Evolutionary conservation across 2,113 vertebrate genomes (phyloP).

Genomic region (Oophaga pumilio): DNA sequence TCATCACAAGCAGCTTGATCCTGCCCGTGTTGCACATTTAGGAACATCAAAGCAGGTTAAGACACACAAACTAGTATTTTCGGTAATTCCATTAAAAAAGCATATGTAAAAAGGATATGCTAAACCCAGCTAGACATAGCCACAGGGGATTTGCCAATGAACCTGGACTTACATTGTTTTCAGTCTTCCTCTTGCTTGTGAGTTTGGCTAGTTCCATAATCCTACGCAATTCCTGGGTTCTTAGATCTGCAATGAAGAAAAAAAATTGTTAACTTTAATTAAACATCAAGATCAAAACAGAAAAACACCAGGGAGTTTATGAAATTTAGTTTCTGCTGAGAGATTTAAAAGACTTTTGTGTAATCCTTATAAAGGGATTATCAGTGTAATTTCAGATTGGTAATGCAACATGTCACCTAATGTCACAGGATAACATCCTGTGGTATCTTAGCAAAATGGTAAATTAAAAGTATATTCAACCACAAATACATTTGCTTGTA

Average conservation of each 20-base stretch:
- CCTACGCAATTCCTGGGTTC: background rate
- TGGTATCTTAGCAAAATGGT: slow-evolving; percentile 19
- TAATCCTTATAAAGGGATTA: slow-evolving; percentile 46
- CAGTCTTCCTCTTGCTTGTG: slow-evolving; percentile 15
- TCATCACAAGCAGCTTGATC: slow-evolving; percentile 38
- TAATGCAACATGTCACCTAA: slow-evolving; percentile 36
- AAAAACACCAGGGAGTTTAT: slow-evolving; percentile 43
- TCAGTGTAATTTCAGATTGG: slow-evolving; percentile 43
- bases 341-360: slow-evolving; percentile 33
- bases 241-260: slow-evolving; percentile 38
- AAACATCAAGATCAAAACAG: slow-evolving; percentile 34
- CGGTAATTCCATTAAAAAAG: slow-evolving; percentile 11
- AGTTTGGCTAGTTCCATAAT: slow-evolving; percentile 34
- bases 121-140: slow-evolving; percentile 46
- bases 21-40: slow-evolving; percentile 19
- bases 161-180: slow-evolving; percentile 32
- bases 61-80: slow-evolving; percentile 36
- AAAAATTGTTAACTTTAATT: slow-evolving; percentile 50
- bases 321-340: slow-evolving; percentile 41
- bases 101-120: slow-evolving; percentile 36
- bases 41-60: slow-evolving; percentile 39
- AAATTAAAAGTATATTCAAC: background rate
- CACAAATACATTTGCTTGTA: background rate
- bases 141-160: slow-evolving; percentile 36
- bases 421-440: background rate